These are phyloP conservation scores for Psammodynastes pulverulentus DNA, from an alignment of 2,113 vertebrate species.

Conservation along the genomic window DNA sequence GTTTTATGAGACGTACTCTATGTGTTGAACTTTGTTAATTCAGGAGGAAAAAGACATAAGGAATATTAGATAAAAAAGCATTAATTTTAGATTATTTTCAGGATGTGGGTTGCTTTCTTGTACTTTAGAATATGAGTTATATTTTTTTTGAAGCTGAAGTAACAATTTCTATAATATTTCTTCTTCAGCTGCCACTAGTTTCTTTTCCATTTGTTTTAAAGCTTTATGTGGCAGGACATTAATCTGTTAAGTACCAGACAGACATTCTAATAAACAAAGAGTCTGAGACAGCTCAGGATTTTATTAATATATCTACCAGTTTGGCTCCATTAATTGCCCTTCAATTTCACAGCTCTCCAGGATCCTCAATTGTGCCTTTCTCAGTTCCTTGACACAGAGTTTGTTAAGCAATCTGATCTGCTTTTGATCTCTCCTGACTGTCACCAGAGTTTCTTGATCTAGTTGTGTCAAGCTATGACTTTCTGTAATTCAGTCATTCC, in stretches of 20 bases:
- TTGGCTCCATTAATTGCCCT: conserved; percentile 53
- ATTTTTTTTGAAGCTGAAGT: neutral
- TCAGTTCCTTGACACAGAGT: conserved; percentile 53
- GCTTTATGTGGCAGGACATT: neutral
- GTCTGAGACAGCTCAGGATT: conserved; percentile 33
- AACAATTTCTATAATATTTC: neutral
- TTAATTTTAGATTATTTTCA: neutral
- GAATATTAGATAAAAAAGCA: neutral
- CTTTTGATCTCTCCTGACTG: conserved; percentile 69
- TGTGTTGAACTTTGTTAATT: neutral
- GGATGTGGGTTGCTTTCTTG: neutral
- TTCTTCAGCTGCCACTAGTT: neutral
- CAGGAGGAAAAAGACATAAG: neutral
- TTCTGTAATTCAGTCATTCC: conserved; percentile 57
- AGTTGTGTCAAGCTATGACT: conserved; percentile 55
- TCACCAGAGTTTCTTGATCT: conserved; percentile 59
- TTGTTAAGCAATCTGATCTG: conserved; percentile 69
- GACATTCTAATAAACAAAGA: conserved; percentile 19
- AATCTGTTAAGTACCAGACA: neutral
- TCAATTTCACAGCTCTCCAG: conserved; percentile 55
- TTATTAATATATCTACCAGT: conserved; percentile 38
- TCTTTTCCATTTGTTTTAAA: conserved; percentile 12
- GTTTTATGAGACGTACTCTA: neutral
- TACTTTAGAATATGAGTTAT: neutral
- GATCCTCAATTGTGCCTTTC: conserved; percentile 51